These are phyloP conservation scores for Galerucella pusilla DNA, from an alignment of 2,888 invertebrate genomes.

Conservation along the genomic window DNA sequence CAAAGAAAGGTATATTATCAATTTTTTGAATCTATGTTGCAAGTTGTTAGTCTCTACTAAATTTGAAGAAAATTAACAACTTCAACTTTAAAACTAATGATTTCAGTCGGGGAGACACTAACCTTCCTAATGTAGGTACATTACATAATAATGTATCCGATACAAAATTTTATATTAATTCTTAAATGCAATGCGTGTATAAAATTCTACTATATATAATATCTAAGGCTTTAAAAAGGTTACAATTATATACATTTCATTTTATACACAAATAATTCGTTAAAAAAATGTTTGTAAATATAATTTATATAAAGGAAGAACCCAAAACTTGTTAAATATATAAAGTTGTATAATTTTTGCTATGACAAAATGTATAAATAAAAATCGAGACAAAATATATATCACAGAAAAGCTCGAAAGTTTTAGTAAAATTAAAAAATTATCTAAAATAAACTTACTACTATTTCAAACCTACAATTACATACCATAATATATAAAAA, in stretches of 20 bases:
- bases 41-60: no score
- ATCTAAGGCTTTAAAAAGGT: not conserved
- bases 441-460: conserved; percentile 4
- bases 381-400: not conserved
- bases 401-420: conserved; percentile 1
- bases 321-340: not conserved
- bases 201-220: conserved; percentile 6
- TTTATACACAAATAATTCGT: no score
- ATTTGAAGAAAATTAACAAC: no score
- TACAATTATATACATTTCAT: not conserved
- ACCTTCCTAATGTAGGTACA: not conserved
- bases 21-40: no score
- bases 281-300: not conserved
- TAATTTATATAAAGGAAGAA: not conserved
- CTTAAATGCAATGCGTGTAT: not conserved
- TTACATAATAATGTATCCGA: not conserved
- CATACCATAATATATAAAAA: not conserved
- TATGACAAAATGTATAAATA: conserved; percentile 1
- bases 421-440: not conserved
- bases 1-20: no score
- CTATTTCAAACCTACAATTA: conserved; percentile 6
- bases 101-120: no score
- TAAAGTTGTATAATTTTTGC: not conserved
- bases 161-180: not conserved
- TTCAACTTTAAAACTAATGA: no score